Evolutionary conservation across 2,113 vertebrate genomes (phyloP).

Genomic region (Syrrhaptes paradoxus): DNA sequence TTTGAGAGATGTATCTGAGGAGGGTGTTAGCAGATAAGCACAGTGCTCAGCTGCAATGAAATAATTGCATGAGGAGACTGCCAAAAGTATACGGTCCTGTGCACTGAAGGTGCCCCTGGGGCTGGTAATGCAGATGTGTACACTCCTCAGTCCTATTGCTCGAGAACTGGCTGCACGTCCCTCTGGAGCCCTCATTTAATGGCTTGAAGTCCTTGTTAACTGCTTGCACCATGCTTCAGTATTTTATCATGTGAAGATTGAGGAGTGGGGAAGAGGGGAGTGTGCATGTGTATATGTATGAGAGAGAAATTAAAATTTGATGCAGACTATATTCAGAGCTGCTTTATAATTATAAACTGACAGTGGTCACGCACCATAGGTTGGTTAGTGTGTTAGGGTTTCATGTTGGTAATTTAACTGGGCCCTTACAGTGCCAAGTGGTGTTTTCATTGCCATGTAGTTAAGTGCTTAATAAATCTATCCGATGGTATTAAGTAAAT

Average conservation of each 20-base stretch:
- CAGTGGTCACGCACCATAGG: not conserved
- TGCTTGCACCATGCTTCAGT: not conserved
- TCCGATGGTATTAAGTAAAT: slow-evolving; percentile 22
- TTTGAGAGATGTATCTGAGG: not conserved
- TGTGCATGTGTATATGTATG: rapidly evolving
- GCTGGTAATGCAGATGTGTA: not conserved
- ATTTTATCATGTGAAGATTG: not conserved
- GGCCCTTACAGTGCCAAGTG: not conserved
- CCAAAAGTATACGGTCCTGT: not conserved
- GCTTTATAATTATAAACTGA: not conserved
- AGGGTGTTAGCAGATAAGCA: not conserved
- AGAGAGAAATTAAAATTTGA: not conserved
- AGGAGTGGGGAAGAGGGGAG: not conserved
- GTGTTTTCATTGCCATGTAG: slow-evolving; percentile 32
- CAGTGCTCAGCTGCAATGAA: not conserved
- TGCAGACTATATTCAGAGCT: not conserved
- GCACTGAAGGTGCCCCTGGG: not conserved
- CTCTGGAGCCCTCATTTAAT: not conserved
- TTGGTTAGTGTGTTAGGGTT: not conserved
- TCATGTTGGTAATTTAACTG: slow-evolving; percentile 18
- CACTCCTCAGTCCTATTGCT: not conserved
- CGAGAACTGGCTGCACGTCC: not conserved
- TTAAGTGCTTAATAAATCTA: slow-evolving; percentile 50
- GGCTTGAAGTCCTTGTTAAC: not conserved
- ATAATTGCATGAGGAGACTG: not conserved